phyloP scores from a whole-genome alignment of 2,113 vertebrate genomes.

The Taxidea taxus region DNA sequence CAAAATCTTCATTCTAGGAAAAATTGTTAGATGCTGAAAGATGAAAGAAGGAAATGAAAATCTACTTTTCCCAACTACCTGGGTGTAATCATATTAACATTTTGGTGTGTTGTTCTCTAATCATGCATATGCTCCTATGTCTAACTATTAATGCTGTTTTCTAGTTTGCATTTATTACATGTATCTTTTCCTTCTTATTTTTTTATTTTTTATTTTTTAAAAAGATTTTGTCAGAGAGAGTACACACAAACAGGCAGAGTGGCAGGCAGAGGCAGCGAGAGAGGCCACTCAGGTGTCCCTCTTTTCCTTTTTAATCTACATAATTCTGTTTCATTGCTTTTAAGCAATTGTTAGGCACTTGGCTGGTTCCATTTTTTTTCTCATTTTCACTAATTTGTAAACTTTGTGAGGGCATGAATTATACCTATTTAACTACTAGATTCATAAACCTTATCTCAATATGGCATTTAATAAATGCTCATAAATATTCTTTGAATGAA shows the following conservation, averaged over 20 bases:
- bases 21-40: not conserved
- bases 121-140: not conserved
- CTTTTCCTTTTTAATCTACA: not conserved
- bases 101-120: not conserved
- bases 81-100: not conserved
- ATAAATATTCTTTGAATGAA: not conserved
- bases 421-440: not conserved
- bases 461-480: not conserved
- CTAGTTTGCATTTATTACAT: not conserved
- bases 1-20: not conserved
- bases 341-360: not conserved
- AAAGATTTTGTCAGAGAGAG: no score
- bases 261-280: no score
- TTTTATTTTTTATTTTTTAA: no score
- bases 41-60: not conserved
- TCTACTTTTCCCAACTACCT: not conserved
- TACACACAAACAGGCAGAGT: no score
- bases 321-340: not conserved
- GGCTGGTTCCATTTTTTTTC: not conserved
- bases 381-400: not conserved
- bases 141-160: not conserved
- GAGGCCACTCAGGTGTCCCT: no score
- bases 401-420: not conserved
- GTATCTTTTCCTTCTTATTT: not conserved
- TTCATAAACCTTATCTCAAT: not conserved